Base-by-base conservation (phyloP, 1,140 invertebrate genomes). In the Spodoptera litura region DNA sequence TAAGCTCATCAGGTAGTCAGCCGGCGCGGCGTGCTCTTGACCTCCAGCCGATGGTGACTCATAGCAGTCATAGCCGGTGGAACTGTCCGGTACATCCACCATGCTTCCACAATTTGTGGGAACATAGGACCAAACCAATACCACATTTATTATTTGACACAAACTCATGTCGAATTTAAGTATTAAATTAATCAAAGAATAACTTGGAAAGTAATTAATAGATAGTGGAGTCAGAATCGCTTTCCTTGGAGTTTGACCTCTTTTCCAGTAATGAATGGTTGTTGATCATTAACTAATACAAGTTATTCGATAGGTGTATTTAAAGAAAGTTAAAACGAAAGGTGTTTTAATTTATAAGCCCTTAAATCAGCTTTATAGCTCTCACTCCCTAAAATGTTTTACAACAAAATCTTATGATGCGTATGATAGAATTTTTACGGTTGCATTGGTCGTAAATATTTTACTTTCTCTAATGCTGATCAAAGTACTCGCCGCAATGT, bases 1-100 rank as follows among this genome's bases (percentile, higher is more conserved):
- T 80, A 88, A 84, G 73, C 86, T 89, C 89, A 89, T 91, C 87
- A 89, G 85, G 85, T 87, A 89, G 84, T 87, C 86, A 85, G 84
- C 13, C 72, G 75, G 80, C 84, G 81, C 64, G 78, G 79, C 86
- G 88, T 89, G 89, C 84, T 92, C 89, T 91, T 93, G 91, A 91
- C 89, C 91, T 83, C 86, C 74, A 85, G 81, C 49, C 79, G 61
- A 27, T 61, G 75, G 83, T 90, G 89, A 92, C 80, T 91, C 89
- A 92, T 64, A 44, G 77, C 51, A 51, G 62, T 91, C 89, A 92
- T 64, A 44, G 77, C 51, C 55, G 62, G 62, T 35, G 35, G 66
- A 77, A 49, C 77, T 58, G 68, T 53, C 52, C 71, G 80, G 59
- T 68, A 59, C 61, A 62, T 66, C 62, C 52, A 68, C 51, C 74